Conservation (phyloP, 2,888 invertebrate species). For the Timema podura region DNA sequence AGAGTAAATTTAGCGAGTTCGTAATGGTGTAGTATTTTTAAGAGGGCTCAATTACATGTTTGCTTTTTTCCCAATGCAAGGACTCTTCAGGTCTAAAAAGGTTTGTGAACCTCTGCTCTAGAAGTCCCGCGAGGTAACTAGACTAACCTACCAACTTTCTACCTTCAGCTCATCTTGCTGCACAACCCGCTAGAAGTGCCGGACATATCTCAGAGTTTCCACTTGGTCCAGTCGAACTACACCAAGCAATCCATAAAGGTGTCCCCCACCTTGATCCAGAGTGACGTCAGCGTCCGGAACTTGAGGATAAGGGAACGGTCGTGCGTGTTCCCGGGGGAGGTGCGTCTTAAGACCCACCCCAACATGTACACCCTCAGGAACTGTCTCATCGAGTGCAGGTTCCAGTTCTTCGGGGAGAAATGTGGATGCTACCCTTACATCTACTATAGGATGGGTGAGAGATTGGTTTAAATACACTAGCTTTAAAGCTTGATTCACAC, state of each 20-base stretch:
- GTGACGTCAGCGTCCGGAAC: slow-evolving; percentile 34
- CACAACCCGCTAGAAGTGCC: neutral
- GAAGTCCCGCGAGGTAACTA: too few relatives aligned
- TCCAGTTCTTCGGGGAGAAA: slow-evolving; percentile 33
- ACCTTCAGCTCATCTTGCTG: neutral
- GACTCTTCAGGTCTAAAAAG: too few relatives aligned
- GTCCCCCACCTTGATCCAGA: slow-evolving; percentile 36
- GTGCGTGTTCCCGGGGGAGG: slow-evolving; percentile 37
- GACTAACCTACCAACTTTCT: too few relatives aligned
- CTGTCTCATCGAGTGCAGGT: slow-evolving; percentile 37
- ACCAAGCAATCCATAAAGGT: slow-evolving; percentile 19
- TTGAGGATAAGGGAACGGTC: slow-evolving; percentile 32
- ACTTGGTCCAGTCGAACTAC: neutral
- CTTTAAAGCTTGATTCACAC: too few relatives aligned
- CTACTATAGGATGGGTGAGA: slow-evolving; percentile 25
- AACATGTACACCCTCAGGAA: slow-evolving; percentile 34
- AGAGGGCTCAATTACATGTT: too few relatives aligned
- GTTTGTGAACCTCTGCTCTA: too few relatives aligned
- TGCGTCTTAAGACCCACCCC: slow-evolving; percentile 28
- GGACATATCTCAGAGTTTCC: neutral
- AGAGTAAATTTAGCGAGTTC: too few relatives aligned
- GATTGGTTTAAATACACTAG: too few relatives aligned
- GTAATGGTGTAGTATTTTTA: too few relatives aligned
- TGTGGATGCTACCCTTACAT: slow-evolving; percentile 37
- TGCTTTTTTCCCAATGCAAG: too few relatives aligned